Conservation (phyloP, 2,113 vertebrate species). For the Chunga burmeisteri region DNA sequence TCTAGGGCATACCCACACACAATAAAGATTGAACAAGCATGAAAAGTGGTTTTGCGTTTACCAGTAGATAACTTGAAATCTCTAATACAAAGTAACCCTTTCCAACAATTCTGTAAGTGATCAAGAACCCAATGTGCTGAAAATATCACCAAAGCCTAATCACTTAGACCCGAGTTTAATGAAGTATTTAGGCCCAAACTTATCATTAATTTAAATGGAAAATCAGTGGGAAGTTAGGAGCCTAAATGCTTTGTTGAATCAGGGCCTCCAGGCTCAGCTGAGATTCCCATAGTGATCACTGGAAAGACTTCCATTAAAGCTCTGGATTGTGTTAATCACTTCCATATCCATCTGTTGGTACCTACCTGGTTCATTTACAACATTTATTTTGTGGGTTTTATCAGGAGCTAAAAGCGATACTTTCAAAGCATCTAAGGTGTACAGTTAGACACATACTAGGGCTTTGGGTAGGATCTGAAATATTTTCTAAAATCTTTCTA, state of each 20-base stretch:
- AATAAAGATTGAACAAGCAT: neutral
- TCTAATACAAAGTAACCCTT: neutral
- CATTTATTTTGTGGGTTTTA: neutral
- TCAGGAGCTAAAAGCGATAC: neutral
- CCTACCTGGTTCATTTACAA: neutral
- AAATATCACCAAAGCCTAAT: neutral
- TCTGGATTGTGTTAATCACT: neutral
- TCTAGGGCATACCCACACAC: neutral
- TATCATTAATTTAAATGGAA: conserved; percentile 43
- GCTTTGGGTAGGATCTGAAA: neutral
- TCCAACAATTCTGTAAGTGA: neutral
- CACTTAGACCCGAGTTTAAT: conserved; percentile 12
- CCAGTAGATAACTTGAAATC: neutral
- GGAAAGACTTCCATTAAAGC: neutral
- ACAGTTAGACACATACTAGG: neutral
- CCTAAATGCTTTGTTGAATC: conserved; percentile 42
- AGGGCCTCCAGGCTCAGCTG: neutral
- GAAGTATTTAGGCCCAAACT: conserved; percentile 22
- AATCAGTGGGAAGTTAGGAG: conserved; percentile 29
- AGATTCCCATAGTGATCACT: conserved; percentile 1
- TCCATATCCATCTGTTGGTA: neutral
- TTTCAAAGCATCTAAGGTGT: neutral
- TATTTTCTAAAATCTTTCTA: neutral
- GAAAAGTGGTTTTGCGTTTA: neutral
- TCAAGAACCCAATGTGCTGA: neutral